phyloP scores from a whole-genome alignment of 2,113 vertebrate genomes.

The Petrocephalus microphthalmus region DNA sequence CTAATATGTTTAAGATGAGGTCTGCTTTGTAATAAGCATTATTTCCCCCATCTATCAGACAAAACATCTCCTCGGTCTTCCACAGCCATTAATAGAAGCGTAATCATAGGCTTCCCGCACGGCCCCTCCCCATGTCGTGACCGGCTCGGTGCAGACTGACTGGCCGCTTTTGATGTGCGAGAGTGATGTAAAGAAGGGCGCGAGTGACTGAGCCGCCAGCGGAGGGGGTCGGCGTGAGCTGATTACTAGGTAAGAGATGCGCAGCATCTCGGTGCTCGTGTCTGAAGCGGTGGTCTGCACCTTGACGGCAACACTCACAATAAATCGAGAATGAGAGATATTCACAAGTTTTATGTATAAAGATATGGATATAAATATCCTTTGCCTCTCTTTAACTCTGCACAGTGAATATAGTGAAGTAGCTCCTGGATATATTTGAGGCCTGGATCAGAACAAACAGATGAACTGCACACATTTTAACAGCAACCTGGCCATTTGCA shows the following conservation, averaged over 20 bases:
- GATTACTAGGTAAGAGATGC: not conserved
- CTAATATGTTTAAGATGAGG: conserved; percentile 77
- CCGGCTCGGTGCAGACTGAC: conserved; percentile 46
- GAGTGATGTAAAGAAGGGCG: conserved; percentile 69
- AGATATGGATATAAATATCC: not conserved
- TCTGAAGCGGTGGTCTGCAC: not conserved
- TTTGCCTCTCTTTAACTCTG: not conserved
- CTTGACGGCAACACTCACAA: not conserved
- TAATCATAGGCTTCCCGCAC: conserved; percentile 62
- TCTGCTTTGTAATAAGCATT: conserved; percentile 58
- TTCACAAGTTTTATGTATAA: not conserved
- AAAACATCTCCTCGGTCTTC: conserved; percentile 56
- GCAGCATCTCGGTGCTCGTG: not conserved
- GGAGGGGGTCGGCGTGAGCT: conserved; percentile 42
- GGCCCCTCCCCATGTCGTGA: conserved; percentile 54
- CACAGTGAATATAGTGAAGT: not conserved
- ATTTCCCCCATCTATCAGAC: conserved; percentile 55
- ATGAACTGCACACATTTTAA: not conserved
- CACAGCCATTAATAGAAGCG: conserved; percentile 63
- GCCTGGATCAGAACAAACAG: not conserved
- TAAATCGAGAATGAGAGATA: not conserved
- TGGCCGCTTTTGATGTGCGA: conserved; percentile 57
- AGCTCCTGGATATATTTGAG: not conserved
- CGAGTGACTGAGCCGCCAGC: conserved; percentile 57
- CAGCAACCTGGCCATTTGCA: not conserved